Evolutionary conservation across 2,888 invertebrate species (phyloP).

Genomic region (Epinotia nisella): DNA sequence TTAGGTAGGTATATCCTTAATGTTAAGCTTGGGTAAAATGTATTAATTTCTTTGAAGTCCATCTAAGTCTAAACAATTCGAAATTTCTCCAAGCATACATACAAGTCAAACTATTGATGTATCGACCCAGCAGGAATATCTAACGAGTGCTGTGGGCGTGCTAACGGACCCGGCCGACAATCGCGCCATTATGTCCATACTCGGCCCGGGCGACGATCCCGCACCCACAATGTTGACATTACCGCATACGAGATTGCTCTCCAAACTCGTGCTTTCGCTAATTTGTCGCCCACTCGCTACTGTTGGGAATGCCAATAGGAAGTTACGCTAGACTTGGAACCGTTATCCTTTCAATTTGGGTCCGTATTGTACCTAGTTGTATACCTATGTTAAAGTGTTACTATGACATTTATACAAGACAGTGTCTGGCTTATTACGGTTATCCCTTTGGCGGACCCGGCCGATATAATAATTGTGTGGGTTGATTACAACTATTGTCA

Average conservation of each 20-base stretch:
- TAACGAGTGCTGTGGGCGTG: slow-evolving; percentile 61
- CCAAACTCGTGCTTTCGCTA: slow-evolving; percentile 24
- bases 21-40: not conserved
- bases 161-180: slow-evolving; percentile 62
- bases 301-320: slow-evolving; percentile 14
- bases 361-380: too few species aligned
- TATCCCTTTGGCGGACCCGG: too few species aligned
- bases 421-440: too few species aligned
- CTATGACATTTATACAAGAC: too few species aligned
- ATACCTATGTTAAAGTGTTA: too few species aligned
- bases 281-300: slow-evolving; percentile 24
- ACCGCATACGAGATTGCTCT: slow-evolving; percentile 47
- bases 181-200: slow-evolving; percentile 72
- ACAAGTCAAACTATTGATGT: slow-evolving; percentile 25
- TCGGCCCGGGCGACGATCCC: slow-evolving; percentile 72
- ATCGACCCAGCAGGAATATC: slow-evolving; percentile 32
- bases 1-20: not conserved
- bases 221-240: slow-evolving; percentile 72
- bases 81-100: not conserved
- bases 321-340: not conserved
- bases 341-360: not conserved
- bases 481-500: too few species aligned
- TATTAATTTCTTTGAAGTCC: not conserved
- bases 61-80: not conserved
- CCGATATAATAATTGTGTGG: too few species aligned